phyloP scores from a whole-genome alignment of 37 sponge, comb jelly and placozoan species.

The Lycopodina hypogea region DNA sequence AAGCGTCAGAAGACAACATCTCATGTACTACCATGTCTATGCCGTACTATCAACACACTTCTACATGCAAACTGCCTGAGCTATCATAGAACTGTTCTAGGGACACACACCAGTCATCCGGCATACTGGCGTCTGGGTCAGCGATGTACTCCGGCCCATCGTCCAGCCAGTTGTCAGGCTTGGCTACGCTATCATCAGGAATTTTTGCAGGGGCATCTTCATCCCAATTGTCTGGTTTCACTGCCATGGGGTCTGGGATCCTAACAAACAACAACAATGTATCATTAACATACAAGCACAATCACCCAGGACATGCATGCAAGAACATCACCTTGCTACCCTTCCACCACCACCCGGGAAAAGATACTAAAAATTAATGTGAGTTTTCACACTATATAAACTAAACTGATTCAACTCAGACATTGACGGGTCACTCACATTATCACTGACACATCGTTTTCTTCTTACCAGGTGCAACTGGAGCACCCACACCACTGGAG shows the following conservation, averaged over 20 bases:
- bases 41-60: too few species aligned
- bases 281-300: background rate
- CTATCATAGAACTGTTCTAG: too few species aligned
- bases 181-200: conserved; percentile 86
- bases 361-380: background rate
- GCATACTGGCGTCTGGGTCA: conserved; percentile 89
- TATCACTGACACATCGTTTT: too few species aligned
- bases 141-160: conserved; percentile 86
- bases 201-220: conserved; percentile 96
- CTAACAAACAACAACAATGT: conserved; percentile 23
- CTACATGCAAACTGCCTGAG: too few species aligned
- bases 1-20: too few species aligned
- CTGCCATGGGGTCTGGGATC: conserved; percentile 90
- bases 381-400: background rate
- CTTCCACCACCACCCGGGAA: background rate
- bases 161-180: conserved; percentile 94
- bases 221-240: conserved; percentile 98
- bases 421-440: too few species aligned
- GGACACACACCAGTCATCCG: conserved; percentile 98
- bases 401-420: too few species aligned
- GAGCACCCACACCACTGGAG: too few species aligned
- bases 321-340: background rate
- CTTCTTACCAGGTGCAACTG: too few species aligned
- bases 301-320: too few species aligned
- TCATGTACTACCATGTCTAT: too few species aligned